Base-by-base conservation (phyloP, 2,113 vertebrate genomes). In the Tupaia tana region DNA sequence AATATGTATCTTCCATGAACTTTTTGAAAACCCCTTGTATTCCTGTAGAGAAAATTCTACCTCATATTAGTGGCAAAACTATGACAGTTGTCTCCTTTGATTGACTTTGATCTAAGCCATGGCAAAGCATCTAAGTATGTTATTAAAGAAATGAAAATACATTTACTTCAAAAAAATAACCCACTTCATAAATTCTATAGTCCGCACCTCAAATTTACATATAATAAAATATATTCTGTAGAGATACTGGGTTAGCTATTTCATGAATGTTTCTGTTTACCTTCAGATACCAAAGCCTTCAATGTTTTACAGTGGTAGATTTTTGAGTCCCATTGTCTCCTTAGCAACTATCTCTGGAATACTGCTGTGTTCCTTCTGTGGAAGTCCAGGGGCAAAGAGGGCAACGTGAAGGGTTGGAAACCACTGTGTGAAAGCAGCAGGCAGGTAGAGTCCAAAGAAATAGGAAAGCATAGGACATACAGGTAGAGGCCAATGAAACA, bases 101-200 rank as follows among this genome's bases (percentile, higher is more conserved):
- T 67, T 0, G 0, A 66, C 13, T 52, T 18, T 86, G 66, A 25
- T 86, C 29, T 52, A 61, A 43, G 43, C 22, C 19, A 13, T 13
- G 69, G 78, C 63, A 85, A 78, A 54, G 13, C 43, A 63, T 56
- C 64, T 89, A 71, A 85, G 22, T 58, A 69, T 9, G 52, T 67
- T 78, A 74, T 61, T 73, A 83, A 22, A 82, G 19, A 93, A 70
- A 77, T 61, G 15, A 83, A 92, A 91, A 78, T 7, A 56, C 77
- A 75, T 19, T 56, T n/a, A 81, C 6, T 95, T 96, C 58, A 64
- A 93, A 70, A 70, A 95, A 92, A 90, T 27, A 89, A 92, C 14
- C 8, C 34, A 34, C 13, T 59, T 79, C 64, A 82, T 63, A 85
- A 84, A 59, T 61, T 92, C 93, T 86, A 34, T 31, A 66, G 34